Percentiles rank a stretch among this genome's conserved stretches.
Evolutionary conservation across 2,113 vertebrate genomes (phyloP).

Genomic region (mouse (Mus musculus)): DNA sequence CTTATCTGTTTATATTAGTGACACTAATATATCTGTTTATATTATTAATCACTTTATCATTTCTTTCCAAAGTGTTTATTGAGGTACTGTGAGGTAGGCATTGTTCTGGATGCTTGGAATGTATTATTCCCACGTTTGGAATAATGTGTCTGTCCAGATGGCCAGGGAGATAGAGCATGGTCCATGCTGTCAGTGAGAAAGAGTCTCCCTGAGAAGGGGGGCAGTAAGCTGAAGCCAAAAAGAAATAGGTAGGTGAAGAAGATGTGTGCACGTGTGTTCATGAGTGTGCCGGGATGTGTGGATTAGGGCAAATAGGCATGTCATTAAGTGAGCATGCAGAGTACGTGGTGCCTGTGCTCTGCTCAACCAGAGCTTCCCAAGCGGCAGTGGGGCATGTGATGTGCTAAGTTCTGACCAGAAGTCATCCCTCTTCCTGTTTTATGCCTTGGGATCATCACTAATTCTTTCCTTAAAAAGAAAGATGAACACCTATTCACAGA

Average conservation of each 20-base stretch:
- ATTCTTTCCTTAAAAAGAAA: constrained; percentile 56
- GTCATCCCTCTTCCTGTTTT: constrained; percentile 61
- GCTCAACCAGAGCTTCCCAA: neutral
- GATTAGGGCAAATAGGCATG: neutral
- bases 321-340: neutral
- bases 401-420: constrained; percentile 47
- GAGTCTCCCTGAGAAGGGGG: neutral
- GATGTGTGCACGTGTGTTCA: neutral
- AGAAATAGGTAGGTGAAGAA: neutral
- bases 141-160: neutral
- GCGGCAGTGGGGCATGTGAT: accelerated
- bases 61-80: constrained; percentile 54
- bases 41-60: neutral
- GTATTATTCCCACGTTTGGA: neutral
- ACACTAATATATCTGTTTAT: neutral
- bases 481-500: neutral
- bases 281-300: neutral
- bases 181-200: neutral
- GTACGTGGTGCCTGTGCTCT: neutral
- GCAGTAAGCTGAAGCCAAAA: neutral
- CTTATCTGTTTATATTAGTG: constrained; percentile 5
- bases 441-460: constrained; percentile 22
- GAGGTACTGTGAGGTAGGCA: neutral
- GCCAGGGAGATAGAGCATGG: neutral
- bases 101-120: neutral